Evolutionary conservation across 2,113 vertebrate species (phyloP).

Genomic region (Sylvilagus bachmani): DNA sequence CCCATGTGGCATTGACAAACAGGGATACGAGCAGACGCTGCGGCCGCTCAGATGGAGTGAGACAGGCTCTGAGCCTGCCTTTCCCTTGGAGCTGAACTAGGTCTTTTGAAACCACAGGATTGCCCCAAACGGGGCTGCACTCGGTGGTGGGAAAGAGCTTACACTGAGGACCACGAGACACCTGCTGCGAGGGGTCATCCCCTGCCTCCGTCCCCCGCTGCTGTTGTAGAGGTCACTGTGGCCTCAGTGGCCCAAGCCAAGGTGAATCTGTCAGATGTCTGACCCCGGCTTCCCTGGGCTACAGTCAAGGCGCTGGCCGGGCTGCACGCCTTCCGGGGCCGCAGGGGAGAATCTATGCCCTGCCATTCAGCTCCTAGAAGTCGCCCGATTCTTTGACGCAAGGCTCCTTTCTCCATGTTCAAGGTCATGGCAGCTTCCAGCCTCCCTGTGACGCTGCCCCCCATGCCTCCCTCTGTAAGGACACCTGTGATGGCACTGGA

Average conservation of each 20-base stretch:
- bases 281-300: not conserved
- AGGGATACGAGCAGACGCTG: not conserved
- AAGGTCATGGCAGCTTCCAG: not conserved
- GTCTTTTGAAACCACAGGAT: not conserved
- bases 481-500: not conserved
- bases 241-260: not conserved
- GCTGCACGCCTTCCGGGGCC: not conserved
- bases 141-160: not conserved
- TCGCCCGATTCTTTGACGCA: not conserved
- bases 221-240: not conserved
- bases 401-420: not conserved
- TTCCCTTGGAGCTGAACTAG: not conserved
- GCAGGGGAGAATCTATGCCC: too few relatives aligned
- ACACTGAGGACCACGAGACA: fast-evolving
- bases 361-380: not conserved
- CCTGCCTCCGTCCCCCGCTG: not conserved
- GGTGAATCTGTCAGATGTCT: not conserved
- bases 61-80: not conserved
- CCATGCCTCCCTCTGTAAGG: not conserved
- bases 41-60: not conserved
- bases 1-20: not conserved
- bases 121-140: not conserved
- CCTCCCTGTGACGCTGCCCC: not conserved
- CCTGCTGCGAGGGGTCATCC: not conserved
- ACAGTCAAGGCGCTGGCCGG: not conserved